Base-by-base conservation (phyloP, 2,113 vertebrate genomes). In the Lampris incognitus region DNA sequence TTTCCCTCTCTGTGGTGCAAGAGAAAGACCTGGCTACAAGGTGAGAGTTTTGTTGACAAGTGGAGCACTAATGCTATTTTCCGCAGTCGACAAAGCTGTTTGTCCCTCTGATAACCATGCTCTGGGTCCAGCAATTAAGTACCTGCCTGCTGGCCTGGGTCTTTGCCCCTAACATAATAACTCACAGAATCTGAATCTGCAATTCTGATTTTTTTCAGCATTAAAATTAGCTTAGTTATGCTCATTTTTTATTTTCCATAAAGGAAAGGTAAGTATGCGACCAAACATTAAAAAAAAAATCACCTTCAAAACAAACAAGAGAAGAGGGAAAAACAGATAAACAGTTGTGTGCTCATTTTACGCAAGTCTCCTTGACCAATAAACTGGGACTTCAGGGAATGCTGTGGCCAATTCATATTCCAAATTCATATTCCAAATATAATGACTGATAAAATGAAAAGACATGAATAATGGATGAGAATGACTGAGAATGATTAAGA, bases 11-110 rank as follows among this genome's bases (percentile, higher is more conserved):
- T 49, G 42, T 56, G 55, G 24, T 49, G 59, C 42, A 72, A 64
- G 37, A 49, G 79, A 68, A 65, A 79, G 61, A 59, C 40, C 70
- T 61, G 3, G 51, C 71, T 71, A 63, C 3, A 42, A 83, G 72
- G 72, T n/a, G 40, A 63, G 72, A 75, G 70, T 55, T 75, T 88
- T 76, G 78, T 39, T 49, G 54, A 71, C 52, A 72, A 70, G 55
- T 11, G 11, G 61, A 80, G 68, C 72, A 71, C 79, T 86, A 83
- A 85, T 86, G 83, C 59, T 62, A 73, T 82, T 89, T 85, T 86
- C 69, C 67, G 60, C 63, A 77, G 60, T 84, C 51, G 65, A 72
- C 38, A 82, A 66, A 60, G 37, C 52, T 69, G 54, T 54, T 75
- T 81, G 82, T 81, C 58, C 71, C 54, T 75, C 58, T 73, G 64